Conservation (phyloP, 2,888 invertebrate species). For the Leptogaster cylindrica region DNA sequence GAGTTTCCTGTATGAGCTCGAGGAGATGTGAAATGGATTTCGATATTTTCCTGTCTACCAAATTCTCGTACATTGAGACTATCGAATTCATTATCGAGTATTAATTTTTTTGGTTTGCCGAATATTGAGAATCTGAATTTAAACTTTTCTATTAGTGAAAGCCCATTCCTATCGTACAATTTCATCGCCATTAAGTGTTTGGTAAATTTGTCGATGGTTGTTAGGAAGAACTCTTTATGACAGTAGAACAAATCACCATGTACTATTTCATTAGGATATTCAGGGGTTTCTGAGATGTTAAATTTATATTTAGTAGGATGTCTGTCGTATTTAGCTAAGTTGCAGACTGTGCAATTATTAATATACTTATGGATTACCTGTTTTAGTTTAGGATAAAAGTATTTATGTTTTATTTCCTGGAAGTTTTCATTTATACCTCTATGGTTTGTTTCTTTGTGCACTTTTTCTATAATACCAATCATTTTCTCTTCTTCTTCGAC, state of each 20-base stretch:
- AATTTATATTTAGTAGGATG: constrained; percentile 18
- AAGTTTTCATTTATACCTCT: too few relatives aligned
- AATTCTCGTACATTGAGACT: constrained; percentile 41
- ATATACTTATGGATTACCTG: too few relatives aligned
- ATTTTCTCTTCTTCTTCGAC: background rate
- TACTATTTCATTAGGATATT: constrained; percentile 5
- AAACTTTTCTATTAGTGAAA: constrained; percentile 33
- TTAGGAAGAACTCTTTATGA: constrained; percentile 30
- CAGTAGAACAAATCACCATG: constrained; percentile 20
- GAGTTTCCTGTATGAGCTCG: constrained; percentile 39
- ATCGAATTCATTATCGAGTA: constrained; percentile 44
- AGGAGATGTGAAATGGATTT: constrained; percentile 25
- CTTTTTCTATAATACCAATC: background rate
- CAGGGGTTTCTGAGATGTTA: constrained; percentile 23
- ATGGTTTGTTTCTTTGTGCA: background rate
- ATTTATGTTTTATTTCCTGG: too few relatives aligned
- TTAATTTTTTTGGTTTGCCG: constrained; percentile 39
- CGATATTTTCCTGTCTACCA: constrained; percentile 17
- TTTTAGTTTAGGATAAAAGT: too few relatives aligned
- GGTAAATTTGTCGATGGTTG: constrained; percentile 43
- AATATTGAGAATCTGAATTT: constrained; percentile 31
- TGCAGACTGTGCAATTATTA: background rate
- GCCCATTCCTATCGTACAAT: constrained; percentile 39
- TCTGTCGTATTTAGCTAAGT: background rate
- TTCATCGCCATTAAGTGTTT: constrained; percentile 38